Percentiles rank a stretch among this genome's conserved stretches.
These are phyloP conservation scores for Tholera decimalis DNA, from an alignment of 2,888 invertebrate species.

Conservation along the genomic window DNA sequence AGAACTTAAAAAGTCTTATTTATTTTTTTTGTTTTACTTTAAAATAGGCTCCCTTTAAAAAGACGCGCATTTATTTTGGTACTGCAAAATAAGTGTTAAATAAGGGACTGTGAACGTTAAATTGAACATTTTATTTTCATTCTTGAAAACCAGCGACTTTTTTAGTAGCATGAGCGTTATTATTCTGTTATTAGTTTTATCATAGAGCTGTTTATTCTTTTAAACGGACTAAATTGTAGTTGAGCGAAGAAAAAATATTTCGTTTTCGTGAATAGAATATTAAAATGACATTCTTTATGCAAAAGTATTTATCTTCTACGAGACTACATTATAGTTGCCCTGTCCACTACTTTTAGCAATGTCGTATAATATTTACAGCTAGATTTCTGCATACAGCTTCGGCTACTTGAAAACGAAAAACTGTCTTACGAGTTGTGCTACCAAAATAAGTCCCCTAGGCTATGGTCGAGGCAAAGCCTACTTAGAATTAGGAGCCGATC, in stretches of 20 bases:
- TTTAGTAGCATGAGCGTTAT: not conserved
- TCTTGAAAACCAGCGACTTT: slow-evolving; percentile 13
- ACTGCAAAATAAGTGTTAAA: slow-evolving; percentile 27
- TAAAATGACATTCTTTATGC: slow-evolving; percentile 3
- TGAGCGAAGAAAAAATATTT: slow-evolving; percentile 5
- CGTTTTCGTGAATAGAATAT: slow-evolving; percentile 1
- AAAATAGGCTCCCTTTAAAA: slow-evolving; percentile 5
- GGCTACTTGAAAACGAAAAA: no score
- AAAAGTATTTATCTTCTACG: not conserved
- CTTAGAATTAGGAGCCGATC: no score
- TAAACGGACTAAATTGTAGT: slow-evolving; percentile 6
- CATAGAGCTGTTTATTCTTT: slow-evolving; percentile 12
- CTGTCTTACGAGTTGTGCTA: no score
- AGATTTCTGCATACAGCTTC: no score
- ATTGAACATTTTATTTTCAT: slow-evolving; percentile 29
- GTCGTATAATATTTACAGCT: not conserved
- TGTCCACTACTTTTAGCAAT: not conserved
- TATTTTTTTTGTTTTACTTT: slow-evolving; percentile 8
- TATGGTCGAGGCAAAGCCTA: no score
- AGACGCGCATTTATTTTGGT: slow-evolving; percentile 6
- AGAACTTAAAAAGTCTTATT: not conserved
- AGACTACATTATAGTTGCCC: not conserved
- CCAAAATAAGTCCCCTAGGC: no score
- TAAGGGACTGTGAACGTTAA: slow-evolving; percentile 33
- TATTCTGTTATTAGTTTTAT: slow-evolving; percentile 13